Conservation (phyloP, 2,113 vertebrate genomes). For the Dicaeum eximium region DNA sequence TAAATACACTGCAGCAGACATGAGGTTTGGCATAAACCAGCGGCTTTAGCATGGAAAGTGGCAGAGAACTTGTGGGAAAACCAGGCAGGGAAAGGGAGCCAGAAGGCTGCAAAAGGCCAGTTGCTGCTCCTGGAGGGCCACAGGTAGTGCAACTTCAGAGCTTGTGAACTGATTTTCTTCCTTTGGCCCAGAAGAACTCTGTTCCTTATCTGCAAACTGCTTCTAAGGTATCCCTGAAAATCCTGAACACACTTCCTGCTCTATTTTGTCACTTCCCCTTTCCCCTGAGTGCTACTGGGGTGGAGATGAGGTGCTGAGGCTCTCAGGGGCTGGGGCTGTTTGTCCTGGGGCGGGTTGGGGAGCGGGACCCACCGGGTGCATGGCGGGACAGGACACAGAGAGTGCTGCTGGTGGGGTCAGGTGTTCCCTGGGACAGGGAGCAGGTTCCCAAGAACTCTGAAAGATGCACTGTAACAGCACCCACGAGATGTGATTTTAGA, state of each 20-base stretch:
- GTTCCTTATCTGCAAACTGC: background rate
- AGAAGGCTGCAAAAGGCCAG: background rate
- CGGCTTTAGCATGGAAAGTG: background rate
- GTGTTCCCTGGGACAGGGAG: background rate
- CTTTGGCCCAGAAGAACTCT: background rate
- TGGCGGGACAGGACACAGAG: background rate
- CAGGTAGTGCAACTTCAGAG: background rate
- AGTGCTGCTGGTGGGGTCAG: background rate
- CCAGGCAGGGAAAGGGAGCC: background rate
- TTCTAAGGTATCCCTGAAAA: background rate
- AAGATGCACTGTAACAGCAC: too few relatives aligned
- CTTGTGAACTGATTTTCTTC: background rate
- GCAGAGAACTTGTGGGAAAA: background rate
- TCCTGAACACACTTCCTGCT: background rate
- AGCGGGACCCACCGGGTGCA: fast-evolving
- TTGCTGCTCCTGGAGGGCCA: background rate
- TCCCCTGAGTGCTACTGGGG: background rate
- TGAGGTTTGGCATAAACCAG: background rate
- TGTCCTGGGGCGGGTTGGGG: background rate
- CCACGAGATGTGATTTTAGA: too few relatives aligned
- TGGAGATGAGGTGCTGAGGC: background rate
- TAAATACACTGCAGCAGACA: background rate
- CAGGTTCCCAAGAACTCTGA: background rate
- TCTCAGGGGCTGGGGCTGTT: background rate
- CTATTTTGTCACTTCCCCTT: background rate